A percentile compares a stretch with the other conserved stretches of the same genome.
phyloP scores from a whole-genome alignment of 2,888 invertebrate genomes.

The Resseliella maxima region DNA sequence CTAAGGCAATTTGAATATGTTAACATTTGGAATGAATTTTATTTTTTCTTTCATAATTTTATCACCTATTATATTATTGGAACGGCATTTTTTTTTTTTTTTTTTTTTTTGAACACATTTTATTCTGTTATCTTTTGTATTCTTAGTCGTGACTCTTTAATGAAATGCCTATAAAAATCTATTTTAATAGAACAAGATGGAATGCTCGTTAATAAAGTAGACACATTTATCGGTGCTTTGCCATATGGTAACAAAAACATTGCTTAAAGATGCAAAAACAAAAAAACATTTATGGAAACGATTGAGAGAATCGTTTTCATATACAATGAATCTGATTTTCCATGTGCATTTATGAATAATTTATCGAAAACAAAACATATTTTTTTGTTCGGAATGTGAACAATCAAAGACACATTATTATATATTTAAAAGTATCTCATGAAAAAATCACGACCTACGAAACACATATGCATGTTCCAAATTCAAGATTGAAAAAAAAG shows the following conservation, averaged over 20 bases:
- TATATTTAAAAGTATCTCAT: too few species aligned
- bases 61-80: neutral
- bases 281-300: too few species aligned
- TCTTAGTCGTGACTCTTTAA: slow-evolving; percentile 8
- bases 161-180: neutral
- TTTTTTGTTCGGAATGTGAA: neutral
- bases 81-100: neutral
- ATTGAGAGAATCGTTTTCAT: neutral
- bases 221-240: too few species aligned
- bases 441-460: slow-evolving; percentile 39
- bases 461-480: neutral
- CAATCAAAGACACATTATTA: too few species aligned
- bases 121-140: slow-evolving; percentile 25
- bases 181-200: too few species aligned
- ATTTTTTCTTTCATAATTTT: slow-evolving; percentile 1
- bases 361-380: neutral
- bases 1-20: neutral
- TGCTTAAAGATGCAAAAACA: too few species aligned
- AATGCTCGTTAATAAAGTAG: too few species aligned
- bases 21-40: neutral
- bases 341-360: neutral
- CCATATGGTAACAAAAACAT: too few species aligned
- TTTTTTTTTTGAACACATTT: neutral
- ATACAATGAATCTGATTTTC: neutral
- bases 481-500: neutral